Evolutionary conservation across 2,113 vertebrate genomes (phyloP), one percentile per base, ranked within the genome.

Genomic region (Nymphicus hollandicus): DNA sequence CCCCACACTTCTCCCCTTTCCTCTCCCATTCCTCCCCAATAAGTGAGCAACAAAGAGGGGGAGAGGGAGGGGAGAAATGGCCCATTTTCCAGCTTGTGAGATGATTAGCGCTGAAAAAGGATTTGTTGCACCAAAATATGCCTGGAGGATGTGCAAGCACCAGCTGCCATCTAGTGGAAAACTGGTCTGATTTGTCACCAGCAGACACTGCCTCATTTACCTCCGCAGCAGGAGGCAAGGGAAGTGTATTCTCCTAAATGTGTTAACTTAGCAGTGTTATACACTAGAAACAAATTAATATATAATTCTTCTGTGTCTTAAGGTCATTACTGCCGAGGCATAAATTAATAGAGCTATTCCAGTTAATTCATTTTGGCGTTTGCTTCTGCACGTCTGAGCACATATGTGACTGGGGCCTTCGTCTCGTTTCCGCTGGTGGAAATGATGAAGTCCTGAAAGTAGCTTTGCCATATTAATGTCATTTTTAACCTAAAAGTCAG

Each of bases 101-200:
- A 97, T 96, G 90, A 95, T 93, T 96, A 96, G 86, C 81, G 49
- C 89, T 70, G 71, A 89, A 78, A 73, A 91, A 91, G 83, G 73
- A 81, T 90, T 85, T 72, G 94, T 93, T 71, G 95, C 79, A 55
- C 29, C 84, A 50, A 53, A 89, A 77, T 20, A 52, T 37, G 76
- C 95, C 39, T 72, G 43, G 80, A 83, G 60, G 90, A 97, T 98
- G 89, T 84, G 92, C 94, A 89, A 97, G 96, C 96, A 88, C 97
- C 94, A 94, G 91, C 98, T 98, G 98, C 98, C 98, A 98, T 98
- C 98, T 98, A 98, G 98, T 71, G 98, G 97, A 86, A 68, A 41
- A 14, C 70, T 6, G 58, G 27, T 43, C 13, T 63, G 86, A 91
- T 80, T 47, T 88, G 88, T 87, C 41, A n/a, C 69, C 81, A 47